Evolutionary conservation across 1,140 invertebrate genomes (phyloP), one percentile per base, ranked within the genome.

Genomic region (Apis laboriosa): DNA sequence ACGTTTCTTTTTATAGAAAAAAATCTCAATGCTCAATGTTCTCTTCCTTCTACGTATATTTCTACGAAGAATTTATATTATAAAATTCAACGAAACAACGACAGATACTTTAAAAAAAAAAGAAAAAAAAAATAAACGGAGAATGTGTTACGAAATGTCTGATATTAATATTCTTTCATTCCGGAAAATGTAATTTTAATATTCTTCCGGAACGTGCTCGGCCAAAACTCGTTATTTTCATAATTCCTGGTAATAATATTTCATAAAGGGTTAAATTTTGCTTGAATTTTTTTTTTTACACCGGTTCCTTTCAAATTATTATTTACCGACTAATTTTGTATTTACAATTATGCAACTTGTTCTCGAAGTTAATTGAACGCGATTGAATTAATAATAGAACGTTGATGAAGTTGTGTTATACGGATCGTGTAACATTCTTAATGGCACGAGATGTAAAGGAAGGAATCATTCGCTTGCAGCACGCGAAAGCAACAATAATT

Each of bases 181-280:
- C 67, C 49, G 49, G 67, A 24, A 70, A 8, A 51, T 70, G 49
- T 43, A 70, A 24, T 70, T 70, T 53, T 49, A 70, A 53, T 70
- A 51, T 70, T 51, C 49, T 24, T 24, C 49, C 49, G 49, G 12
- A 24, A 70, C 67, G 49, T 24, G 49, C 13, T 51, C 13, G n/a
- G 13, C n/a, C 19, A 43, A 43, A 67, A 49, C 66, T 67, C 21
- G 66, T 67, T 67, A 49, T 19, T n/a, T 49, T 49, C 19, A 24
- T 13, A 70, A 49, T 1, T 24, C 2, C 21, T 19, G 8, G 11
- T 2, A 12, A 7, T 19, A 49, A 49, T 2, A 49, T n/a, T 19
- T 9, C 7, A 49, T 21, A 51, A 51, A 70, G 67, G 21, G 21
- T 68, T 68, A 51, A 51, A 51, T 51, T 7, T 17, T 9, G 0